Base-by-base conservation (phyloP, 2,113 vertebrate species). In the Gobius niger region DNA sequence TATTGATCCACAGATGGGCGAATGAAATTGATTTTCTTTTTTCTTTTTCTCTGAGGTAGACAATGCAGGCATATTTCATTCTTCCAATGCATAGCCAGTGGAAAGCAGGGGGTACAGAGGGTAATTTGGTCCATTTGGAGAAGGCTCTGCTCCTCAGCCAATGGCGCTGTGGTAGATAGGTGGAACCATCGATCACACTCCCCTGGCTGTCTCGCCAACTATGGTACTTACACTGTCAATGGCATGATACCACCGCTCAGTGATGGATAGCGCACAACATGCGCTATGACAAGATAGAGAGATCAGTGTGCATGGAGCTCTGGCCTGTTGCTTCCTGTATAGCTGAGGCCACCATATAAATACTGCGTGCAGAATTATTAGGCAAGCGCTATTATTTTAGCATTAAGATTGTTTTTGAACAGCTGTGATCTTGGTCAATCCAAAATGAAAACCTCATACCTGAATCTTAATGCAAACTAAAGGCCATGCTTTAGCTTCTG, bases 1-100 rank as follows among this genome's bases (percentile, higher is more conserved):
- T 91, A 93, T 90, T 81, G 91, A 92, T 92, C 88, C 77, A 79
- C 73, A 86, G 88, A 89, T 83, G 87, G 89, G 82, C 44, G 83
- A 89, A 91, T 88, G 84, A 89, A 89, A 91, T 90, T 68, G 89
- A 92, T 92, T 92, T 92, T 53, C 19, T 18, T 53, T 19, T 91
- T 84, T 92, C 91, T 92, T 53, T 53, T 18, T 53, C 11, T 91
- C 85, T 93, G 93, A 94, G 93, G 93, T 94, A 93, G 93, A 93
- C 91, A 90, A 92, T 92, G 91, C 85, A 89, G 90, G 84, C 86
- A 86, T 90, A 87, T 91, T 90, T 91, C 88, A 89, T 89, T 91
- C 86, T 87, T 87, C 88, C 72, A 57, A 87, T 76, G 88, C 85
- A 85, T 87, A 90, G 86, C 80, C 78, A 75, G 78, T 80, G 68